Conservation (phyloP, 1,140 invertebrate genomes). For the Drosophila seguyi region DNA sequence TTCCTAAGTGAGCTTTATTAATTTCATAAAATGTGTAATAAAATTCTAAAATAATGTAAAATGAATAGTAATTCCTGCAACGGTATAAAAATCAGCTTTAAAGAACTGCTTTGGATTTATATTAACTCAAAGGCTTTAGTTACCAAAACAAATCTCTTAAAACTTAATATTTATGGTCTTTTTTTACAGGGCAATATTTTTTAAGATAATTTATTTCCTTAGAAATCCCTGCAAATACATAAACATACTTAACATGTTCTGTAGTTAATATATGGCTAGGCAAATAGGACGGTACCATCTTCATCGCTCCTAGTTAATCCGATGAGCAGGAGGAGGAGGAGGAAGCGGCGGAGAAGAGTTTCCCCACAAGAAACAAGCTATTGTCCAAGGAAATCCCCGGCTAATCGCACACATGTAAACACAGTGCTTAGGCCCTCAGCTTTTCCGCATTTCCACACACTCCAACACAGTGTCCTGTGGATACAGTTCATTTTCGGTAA, state of each 20-base stretch:
- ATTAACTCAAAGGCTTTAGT: neutral
- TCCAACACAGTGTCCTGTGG: neutral
- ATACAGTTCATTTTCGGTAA: constrained; percentile 13
- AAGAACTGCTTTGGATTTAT: neutral
- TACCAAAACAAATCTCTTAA: neutral
- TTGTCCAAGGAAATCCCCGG: constrained; percentile 17
- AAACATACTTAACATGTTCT: neutral
- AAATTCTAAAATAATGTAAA: too few relatives aligned
- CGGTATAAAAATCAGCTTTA: too few relatives aligned
- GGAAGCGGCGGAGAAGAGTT: neutral
- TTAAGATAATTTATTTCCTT: neutral
- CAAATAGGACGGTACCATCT: neutral
- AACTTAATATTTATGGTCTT: neutral
- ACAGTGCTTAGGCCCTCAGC: constrained; percentile 30
- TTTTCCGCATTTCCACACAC: constrained; percentile 6
- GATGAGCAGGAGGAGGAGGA: neutral
- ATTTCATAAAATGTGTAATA: too few relatives aligned
- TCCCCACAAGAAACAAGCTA: neutral
- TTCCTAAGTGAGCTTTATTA: too few relatives aligned
- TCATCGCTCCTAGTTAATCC: neutral
- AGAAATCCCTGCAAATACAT: neutral
- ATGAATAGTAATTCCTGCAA: too few relatives aligned
- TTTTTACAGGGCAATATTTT: neutral
- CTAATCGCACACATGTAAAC: constrained; percentile 64
- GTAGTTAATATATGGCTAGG: neutral